Evolutionary conservation across 2,797 vertebrate species (phyloP), one percentile per base, ranked within the genome.

Genomic region (Aulostomus chinensis): DNA sequence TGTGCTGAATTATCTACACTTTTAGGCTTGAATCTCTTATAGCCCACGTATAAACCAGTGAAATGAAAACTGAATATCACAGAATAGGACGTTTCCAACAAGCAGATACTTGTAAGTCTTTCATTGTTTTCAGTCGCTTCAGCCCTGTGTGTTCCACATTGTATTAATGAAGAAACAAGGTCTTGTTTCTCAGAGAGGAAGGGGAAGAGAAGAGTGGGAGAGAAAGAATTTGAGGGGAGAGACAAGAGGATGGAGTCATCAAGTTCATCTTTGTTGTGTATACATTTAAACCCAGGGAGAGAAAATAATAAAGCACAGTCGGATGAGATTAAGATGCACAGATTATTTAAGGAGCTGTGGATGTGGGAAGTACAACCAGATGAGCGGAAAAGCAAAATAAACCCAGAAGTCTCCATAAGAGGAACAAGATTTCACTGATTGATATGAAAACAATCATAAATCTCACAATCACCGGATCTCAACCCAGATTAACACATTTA

Each of bases 141-240:
- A 25, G 20, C 52, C 21, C 2, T 25, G 20, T 29, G 30, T 25
- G 29, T 26, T 57, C 50, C 59, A 75, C 73, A 81, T 45, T 48
- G 62, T 55, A 64, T 60, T 81, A 58, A 80, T 84, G 68, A 78
- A 38, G 43, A 64, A 77, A 84, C 72, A 82, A 80, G 79, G 58
- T 45, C 42, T 14, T 54, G 61, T 60, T 81, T 80, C 62, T 73
- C 40, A 52, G 33, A 66, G 38, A 58, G 30, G 11, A 37, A 46
- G 30, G 25, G 15, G 4, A 13, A 38, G 56, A 29, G n/a, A 38
- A 47, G 28, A 26, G 16, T 4, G 16, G 42, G 32, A 54, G 10
- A 35, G 11, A 37, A 20, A 14, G 14, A 42, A n/a, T n/a, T n/a
- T n/a, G n/a, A n/a, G n/a, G n/a, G 13, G 30, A 43, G 15, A 59